Base-by-base conservation (phyloP, 2,888 invertebrate genomes). In the Torymus tubicola region DNA sequence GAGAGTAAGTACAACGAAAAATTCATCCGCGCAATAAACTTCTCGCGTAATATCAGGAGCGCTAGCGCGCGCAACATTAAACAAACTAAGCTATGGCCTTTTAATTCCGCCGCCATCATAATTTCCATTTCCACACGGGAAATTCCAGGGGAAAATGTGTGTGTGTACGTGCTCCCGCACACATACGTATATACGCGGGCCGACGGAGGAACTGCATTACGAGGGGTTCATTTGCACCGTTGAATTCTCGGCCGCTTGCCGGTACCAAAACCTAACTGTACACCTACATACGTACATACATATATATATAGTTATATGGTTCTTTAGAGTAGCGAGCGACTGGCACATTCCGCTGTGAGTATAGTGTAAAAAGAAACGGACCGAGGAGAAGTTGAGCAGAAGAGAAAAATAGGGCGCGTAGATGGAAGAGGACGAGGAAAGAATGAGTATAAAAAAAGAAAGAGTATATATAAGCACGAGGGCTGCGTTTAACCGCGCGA, bases 341-440 rank as follows among this genome's bases (percentile, higher is more conserved):
- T 65, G 55, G n/a, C 57, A 31, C 16, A 16, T 16, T n/a, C 24
- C 14, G 24, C 24, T 4, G 10, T 3, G 12, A 21, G 18, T n/a
- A n/a, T 18, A 64, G 58, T 12, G 53, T 14, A 61, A 55, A 55
- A 12, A 63, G 57, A 61, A 74, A 58, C 58, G 53, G 42, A 31
- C 24, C 13, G 52, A n/a, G 58, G 31, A 3, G 55, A 74, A 81
- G 77, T 78, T 74, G 70, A 78, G 74, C 74, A 75, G 81, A 78
- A 81, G 75, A 68, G 78, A 81, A 78, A 81, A 81, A 81, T 81
- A 75, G 78, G 75, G 57, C 67, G 61, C 42, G 14, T 3, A 57
- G 4, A 57, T 14, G 52, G 16, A 61, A 52, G 14, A 52, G 21
- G 21, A 2, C 65, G 13, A 21, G 50, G 68, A 63, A n/a, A 50